Conservation (phyloP, 2,113 vertebrate genomes). For the Vulpes lagopus region DNA sequence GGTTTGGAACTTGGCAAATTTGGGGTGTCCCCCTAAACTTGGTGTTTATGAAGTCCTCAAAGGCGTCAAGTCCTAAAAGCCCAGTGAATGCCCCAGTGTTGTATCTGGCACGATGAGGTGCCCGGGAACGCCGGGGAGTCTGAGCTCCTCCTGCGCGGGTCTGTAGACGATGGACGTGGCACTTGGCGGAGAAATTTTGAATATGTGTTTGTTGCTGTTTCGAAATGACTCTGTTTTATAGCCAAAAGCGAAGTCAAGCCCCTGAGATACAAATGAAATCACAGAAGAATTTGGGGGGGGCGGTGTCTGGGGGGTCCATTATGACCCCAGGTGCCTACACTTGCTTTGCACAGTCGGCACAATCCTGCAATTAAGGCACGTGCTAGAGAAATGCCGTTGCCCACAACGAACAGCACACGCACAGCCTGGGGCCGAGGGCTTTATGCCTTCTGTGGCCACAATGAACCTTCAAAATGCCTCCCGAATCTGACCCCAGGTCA, state of each 20-base stretch:
- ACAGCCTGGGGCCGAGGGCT: neutral
- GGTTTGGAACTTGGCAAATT: neutral
- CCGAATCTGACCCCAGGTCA: neutral
- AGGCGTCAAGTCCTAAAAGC: neutral
- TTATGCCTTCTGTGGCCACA: neutral
- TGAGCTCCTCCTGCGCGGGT: neutral
- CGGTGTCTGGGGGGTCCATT: neutral
- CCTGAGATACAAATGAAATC: neutral
- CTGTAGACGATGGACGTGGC: neutral
- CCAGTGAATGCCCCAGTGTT: neutral
- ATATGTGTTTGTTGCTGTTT: neutral
- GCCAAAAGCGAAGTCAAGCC: neutral
- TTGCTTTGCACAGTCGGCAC: neutral
- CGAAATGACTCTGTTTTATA: neutral
- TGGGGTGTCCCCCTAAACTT: neutral
- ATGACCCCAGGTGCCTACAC: neutral
- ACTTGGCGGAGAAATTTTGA: neutral
- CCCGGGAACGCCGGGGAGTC: neutral
- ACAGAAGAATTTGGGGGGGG: neutral
- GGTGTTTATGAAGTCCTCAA: neutral
- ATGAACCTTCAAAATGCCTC: neutral
- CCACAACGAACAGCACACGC: neutral
- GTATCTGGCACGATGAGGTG: neutral
- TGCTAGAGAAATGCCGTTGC: neutral
- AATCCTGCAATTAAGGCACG: neutral